phyloP scores from a whole-genome alignment of 2,888 invertebrate genomes.

The Tiliacea citrago region DNA sequence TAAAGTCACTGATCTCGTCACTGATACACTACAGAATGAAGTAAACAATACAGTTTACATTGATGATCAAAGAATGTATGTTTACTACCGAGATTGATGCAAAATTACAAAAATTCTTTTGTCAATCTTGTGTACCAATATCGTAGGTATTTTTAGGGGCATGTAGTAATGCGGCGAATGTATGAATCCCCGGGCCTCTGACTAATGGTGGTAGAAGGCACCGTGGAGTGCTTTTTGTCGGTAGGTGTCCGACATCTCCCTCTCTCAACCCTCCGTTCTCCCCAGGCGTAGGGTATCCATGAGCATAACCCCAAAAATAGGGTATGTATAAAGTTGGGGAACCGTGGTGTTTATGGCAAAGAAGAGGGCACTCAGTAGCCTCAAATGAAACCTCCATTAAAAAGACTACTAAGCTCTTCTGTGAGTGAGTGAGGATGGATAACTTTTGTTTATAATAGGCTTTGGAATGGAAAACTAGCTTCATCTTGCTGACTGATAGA shows the following conservation, averaged over 20 bases:
- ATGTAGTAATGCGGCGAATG: too few species aligned
- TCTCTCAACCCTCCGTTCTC: background rate
- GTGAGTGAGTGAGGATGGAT: too few species aligned
- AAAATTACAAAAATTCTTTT: conserved; percentile 30
- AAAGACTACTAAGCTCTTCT: too few species aligned
- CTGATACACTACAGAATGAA: background rate
- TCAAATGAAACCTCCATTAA: too few species aligned
- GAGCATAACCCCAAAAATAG: background rate
- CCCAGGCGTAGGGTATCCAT: background rate
- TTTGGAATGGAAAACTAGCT: too few species aligned
- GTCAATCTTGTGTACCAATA: conserved; percentile 6
- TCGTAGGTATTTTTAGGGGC: conserved; percentile 25
- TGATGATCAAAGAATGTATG: conserved; percentile 30
- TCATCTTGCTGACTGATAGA: too few species aligned
- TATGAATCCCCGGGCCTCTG: too few species aligned
- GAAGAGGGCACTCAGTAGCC: too few species aligned
- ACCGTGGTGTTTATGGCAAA: too few species aligned
- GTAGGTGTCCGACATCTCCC: background rate
- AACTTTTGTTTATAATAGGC: too few species aligned
- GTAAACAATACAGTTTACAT: background rate
- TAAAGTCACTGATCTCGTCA: background rate
- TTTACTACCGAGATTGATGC: conserved; percentile 38
- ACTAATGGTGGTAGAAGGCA: background rate
- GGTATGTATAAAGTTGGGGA: too few species aligned
- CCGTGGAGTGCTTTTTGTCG: too few species aligned